These are phyloP conservation scores for Actinia equina DNA, from an alignment of 64 coral and sea anemone genomes.

Conservation along the genomic window DNA sequence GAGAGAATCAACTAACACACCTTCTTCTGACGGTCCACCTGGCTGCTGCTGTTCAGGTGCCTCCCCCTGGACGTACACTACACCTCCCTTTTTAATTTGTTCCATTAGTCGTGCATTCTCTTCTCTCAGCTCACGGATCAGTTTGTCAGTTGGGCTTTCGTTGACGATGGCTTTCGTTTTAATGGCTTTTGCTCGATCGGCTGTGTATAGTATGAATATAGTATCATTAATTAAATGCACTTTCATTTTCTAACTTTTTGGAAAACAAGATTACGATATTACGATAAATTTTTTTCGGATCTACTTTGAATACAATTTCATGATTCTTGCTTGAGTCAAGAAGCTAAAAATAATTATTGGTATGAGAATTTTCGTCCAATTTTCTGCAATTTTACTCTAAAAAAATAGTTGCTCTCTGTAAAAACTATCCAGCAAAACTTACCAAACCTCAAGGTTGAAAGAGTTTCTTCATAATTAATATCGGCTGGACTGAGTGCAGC, in stretches of 20 bases:
- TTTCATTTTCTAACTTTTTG: no score
- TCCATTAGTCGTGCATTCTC: slow-evolving; percentile 80
- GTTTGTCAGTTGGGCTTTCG: slow-evolving; percentile 91
- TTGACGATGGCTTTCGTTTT: slow-evolving; percentile 95
- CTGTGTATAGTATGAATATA: slow-evolving; percentile 20
- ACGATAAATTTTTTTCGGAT: no score
- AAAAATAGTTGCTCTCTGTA: no score
- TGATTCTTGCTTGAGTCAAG: no score
- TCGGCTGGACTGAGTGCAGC: slow-evolving; percentile 91
- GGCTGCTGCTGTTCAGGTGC: slow-evolving; percentile 34
- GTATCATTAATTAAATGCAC: no score
- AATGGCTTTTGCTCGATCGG: slow-evolving; percentile 87
- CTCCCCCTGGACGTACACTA: slow-evolving; percentile 48
- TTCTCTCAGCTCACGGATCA: slow-evolving; percentile 87
- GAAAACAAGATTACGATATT: no score
- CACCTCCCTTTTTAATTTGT: slow-evolving; percentile 67
- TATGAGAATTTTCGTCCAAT: no score
- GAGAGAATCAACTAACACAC: not conserved
- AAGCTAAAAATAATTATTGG: no score
- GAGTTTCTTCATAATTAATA: slow-evolving; percentile 89
- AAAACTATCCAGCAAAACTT: not conserved
- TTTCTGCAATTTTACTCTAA: not conserved
- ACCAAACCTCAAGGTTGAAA: slow-evolving; percentile 88
- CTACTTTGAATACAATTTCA: no score
- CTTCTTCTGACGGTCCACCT: slow-evolving; percentile 60